Evolutionary conservation across 2,113 vertebrate genomes (phyloP).

Genomic region (Dasyurus viverrinus): DNA sequence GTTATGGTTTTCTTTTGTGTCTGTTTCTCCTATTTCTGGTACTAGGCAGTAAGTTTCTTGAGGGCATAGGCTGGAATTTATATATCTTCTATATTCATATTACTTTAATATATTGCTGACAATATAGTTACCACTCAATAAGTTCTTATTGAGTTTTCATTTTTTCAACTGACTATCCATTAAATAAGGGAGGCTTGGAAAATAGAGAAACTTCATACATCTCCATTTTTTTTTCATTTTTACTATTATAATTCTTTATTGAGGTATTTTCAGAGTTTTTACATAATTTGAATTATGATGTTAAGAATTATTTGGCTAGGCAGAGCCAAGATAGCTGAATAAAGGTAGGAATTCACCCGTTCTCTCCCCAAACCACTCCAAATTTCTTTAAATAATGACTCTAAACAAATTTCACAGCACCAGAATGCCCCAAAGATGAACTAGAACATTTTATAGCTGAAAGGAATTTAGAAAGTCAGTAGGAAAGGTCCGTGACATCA

Average conservation of each 20-base stretch:
- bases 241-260: background rate
- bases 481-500: too few species aligned
- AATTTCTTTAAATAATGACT: too few species aligned
- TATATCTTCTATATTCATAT: background rate
- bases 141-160: background rate
- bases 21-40: background rate
- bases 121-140: background rate
- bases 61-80: background rate
- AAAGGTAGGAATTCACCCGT: too few species aligned
- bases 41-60: background rate
- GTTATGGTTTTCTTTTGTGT: background rate
- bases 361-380: too few species aligned
- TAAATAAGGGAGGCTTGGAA: conserved; percentile 6
- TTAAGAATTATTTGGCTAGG: background rate
- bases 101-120: background rate
- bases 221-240: background rate
- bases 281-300: background rate
- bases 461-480: too few species aligned
- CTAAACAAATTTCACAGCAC: too few species aligned
- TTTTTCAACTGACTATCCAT: background rate
- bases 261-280: background rate
- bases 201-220: background rate
- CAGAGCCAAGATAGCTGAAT: too few species aligned
- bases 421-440: too few species aligned
- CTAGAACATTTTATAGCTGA: too few species aligned